Evolutionary conservation across 1,140 invertebrate species (phyloP), one percentile per base, ranked within the genome.

Genomic region (Ctenoplectra terminalis): DNA sequence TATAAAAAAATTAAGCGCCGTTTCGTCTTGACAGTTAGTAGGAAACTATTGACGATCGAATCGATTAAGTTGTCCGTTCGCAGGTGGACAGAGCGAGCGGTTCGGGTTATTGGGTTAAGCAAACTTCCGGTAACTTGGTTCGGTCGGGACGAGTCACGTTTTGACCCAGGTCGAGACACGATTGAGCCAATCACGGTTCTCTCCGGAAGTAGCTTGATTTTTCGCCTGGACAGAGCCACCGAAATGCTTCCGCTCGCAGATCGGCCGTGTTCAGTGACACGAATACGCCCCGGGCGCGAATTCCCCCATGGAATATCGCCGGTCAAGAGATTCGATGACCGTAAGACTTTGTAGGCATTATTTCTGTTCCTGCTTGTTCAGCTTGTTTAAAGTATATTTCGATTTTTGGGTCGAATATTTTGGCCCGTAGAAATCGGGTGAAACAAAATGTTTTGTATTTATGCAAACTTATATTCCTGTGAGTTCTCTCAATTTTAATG

Each of bases 51-150:
- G n/a, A n/a, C 20, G 50, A 13, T 37, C 70, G 80, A 48, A 80
- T 83, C 73, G 31, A 60, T 72, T 56, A 52, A 79, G 26, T 20
- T 43, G 26, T 77, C 26, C 48, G n/a, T 66, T 46, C 72, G 60
- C 48, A 29, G 71, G 15, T 63, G 29, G 40, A 64, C 34, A 31
- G 9, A 8, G 17, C 7, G 26, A 63, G 11, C 13, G 48, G 31
- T 9, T 8, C 29, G 23, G 63, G 82, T 84, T 88, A 88, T 86
- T 80, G 73, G 79, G 82, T 84, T 84, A 88, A 77, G 77, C 63
- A 81, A 88, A 88, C 84, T 88, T 88, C 46, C 52, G 43, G 29
- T 83, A 83, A 83, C 69, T 80, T 79, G 43, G 67, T 50, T 80
- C 76, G 50, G 61, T 58, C 26, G 29, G 40, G 17, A 60, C 60